A percentile compares a stretch with the other conserved stretches of the same genome.
Conservation (phyloP, 2,113 vertebrate species). For the Amblyornis subalaris region DNA sequence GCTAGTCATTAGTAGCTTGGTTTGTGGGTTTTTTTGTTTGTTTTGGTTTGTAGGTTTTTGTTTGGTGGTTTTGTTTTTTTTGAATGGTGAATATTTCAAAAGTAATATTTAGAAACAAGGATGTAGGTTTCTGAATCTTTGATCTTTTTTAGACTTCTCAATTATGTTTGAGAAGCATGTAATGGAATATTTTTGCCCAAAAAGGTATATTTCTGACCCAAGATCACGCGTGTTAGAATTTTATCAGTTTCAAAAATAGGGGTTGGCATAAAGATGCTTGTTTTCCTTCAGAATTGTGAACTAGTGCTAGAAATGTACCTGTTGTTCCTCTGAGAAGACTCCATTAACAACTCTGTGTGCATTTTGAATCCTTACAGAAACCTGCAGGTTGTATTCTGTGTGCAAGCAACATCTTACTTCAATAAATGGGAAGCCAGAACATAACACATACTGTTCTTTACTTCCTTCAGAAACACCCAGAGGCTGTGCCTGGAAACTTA, state of each 20-base stretch:
- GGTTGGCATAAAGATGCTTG: neutral
- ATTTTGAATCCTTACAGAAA: neutral
- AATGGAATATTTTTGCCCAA: neutral
- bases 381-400: neutral
- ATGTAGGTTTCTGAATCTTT: neutral
- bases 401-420: neutral
- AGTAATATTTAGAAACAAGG: neutral
- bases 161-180: neutral
- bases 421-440: neutral
- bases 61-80: neutral
- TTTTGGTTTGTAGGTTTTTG: neutral
- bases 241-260: neutral
- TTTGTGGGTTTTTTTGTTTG: neutral
- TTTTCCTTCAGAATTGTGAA: neutral
- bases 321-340: neutral
- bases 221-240: neutral
- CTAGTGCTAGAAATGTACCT: neutral
- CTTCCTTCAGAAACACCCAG: constrained; percentile 59
- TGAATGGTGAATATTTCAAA: neutral
- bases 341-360: neutral
- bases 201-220: neutral
- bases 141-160: neutral
- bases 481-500: constrained; percentile 46
- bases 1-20: neutral
- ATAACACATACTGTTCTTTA: neutral